A percentile compares a stretch with the other conserved stretches of the same genome.
Conservation (phyloP, 2,888 invertebrate genomes). For the Vannuccia rotundouncinata region DNA sequence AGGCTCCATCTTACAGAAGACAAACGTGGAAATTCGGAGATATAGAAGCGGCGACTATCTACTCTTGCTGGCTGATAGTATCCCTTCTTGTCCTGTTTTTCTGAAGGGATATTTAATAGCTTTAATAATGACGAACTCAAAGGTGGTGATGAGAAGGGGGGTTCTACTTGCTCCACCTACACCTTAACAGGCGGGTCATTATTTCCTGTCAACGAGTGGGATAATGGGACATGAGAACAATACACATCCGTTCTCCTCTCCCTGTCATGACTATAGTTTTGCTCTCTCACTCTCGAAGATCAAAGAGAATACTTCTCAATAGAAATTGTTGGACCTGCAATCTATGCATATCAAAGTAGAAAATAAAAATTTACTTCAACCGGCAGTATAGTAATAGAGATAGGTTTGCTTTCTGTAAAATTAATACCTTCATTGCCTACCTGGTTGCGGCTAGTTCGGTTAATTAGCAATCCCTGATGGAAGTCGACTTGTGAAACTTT, state of each 20-base stretch:
- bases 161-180: not conserved
- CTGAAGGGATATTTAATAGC: not conserved
- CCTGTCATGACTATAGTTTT: not conserved
- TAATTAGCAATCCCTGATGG: no score
- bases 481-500: no score
- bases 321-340: not conserved
- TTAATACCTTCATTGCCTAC: no score
- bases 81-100: not conserved
- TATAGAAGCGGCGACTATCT: not conserved
- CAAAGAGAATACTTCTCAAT: not conserved
- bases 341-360: not conserved
- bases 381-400: not conserved
- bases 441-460: no score
- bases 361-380: not conserved
- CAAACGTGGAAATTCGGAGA: not conserved
- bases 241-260: not conserved
- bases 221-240: not conserved
- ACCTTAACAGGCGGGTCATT: not conserved
- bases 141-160: not conserved
- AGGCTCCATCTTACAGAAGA: not conserved
- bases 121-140: not conserved
- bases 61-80: not conserved
- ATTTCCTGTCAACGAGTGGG: not conserved
- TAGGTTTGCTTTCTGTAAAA: no score
- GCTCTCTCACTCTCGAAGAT: not conserved